Evolutionary conservation across 2,888 invertebrate species (phyloP).

Genomic region (Muscina levida): DNA sequence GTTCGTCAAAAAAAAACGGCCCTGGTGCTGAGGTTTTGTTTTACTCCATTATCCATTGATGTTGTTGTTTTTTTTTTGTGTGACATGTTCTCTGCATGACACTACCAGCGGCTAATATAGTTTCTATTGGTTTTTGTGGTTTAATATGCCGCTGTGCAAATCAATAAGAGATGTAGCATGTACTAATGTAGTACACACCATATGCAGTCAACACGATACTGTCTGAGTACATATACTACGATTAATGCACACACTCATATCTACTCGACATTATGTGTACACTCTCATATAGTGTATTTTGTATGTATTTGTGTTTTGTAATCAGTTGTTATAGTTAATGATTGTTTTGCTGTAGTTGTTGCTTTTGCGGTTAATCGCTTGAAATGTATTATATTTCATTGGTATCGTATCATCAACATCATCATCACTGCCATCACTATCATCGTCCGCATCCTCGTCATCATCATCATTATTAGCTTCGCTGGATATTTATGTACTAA

Average conservation of each 20-base stretch:
- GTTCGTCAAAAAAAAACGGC: not conserved
- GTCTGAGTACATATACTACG: too few species aligned
- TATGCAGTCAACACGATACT: too few species aligned
- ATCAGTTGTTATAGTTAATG: constrained; percentile 36
- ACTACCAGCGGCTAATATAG: constrained; percentile 11
- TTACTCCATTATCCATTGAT: constrained; percentile 14
- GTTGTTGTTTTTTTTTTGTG: not conserved
- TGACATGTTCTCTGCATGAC: constrained; percentile 6
- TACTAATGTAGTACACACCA: too few species aligned
- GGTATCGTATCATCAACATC: not conserved
- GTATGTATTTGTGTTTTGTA: not conserved
- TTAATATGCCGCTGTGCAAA: constrained; percentile 30
- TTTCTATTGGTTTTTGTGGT: constrained; percentile 49
- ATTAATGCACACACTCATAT: constrained; percentile 6
- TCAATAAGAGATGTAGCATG: not conserved
- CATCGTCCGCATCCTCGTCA: too few species aligned
- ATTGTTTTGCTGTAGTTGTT: constrained; percentile 37
- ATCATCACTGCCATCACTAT: too few species aligned
- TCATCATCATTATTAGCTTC: too few species aligned
- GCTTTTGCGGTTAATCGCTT: constrained; percentile 58
- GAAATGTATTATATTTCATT: constrained; percentile 41
- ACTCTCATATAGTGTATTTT: not conserved
- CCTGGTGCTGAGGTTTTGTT: not conserved
- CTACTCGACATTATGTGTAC: not conserved
- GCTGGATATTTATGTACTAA: constrained; percentile 10